Conservation (phyloP, 2,888 invertebrate genomes). For the Aromia moschata region DNA sequence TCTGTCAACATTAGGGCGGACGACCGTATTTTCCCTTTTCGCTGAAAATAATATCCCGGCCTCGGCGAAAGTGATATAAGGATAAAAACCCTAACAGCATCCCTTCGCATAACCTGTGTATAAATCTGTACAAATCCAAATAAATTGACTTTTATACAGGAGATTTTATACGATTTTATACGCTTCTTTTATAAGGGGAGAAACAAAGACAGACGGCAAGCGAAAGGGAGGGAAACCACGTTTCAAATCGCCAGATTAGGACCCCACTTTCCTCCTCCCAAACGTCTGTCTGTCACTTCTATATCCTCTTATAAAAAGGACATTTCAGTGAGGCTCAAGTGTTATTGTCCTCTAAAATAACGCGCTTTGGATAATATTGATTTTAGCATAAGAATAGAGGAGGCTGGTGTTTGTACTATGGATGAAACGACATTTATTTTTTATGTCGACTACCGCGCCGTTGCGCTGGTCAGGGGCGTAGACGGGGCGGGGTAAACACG, state of each 20-base stretch:
- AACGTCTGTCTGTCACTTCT: slow-evolving; percentile 29
- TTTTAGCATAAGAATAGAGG: slow-evolving; percentile 18
- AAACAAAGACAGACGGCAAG: slow-evolving; percentile 2
- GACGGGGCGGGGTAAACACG: neutral
- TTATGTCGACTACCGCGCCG: neutral
- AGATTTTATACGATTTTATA: neutral
- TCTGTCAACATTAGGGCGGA: no score
- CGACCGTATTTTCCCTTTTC: neutral
- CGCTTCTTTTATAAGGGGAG: neutral
- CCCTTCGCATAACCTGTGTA: slow-evolving; percentile 10
- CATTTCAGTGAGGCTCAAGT: slow-evolving; percentile 27
- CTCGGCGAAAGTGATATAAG: slow-evolving; percentile 11
- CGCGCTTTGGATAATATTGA: slow-evolving; percentile 26
- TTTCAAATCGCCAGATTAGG: slow-evolving; percentile 35
- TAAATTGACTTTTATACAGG: slow-evolving; percentile 16
- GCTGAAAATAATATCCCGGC: neutral
- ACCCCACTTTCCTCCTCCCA: slow-evolving; percentile 27
- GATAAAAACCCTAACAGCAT: slow-evolving; percentile 16
- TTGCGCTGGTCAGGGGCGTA: neutral
- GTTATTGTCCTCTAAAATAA: slow-evolving; percentile 26
- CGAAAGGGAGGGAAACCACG: slow-evolving; percentile 16
- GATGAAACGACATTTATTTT: slow-evolving; percentile 11
- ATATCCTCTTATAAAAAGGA: slow-evolving; percentile 23
- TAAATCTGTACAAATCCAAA: slow-evolving; percentile 23
- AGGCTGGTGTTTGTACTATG: slow-evolving; percentile 18